Evolutionary conservation across 1,140 invertebrate genomes (phyloP), one percentile per base, ranked within the genome.

Genomic region (Lethrus apterus): DNA sequence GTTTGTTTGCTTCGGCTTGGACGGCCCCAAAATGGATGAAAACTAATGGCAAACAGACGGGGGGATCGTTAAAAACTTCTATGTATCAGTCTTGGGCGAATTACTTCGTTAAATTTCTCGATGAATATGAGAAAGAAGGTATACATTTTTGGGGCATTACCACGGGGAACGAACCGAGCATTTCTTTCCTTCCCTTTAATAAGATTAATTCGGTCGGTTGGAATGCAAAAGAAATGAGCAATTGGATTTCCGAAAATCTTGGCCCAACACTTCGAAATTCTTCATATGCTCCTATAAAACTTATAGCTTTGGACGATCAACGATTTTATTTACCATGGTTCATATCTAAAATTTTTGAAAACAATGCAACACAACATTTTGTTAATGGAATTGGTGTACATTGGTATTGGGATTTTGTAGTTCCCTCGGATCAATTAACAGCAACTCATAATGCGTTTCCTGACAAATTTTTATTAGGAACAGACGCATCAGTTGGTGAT

Each of bases 21-120:
- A 83, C 81, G 42, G 76, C 92, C 0, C 93, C 93, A 0, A 66
- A 71, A 4, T 97, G 92, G 92, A 96, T 97, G 92, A 97, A 97
- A 69, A 84, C 80, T 0, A 89, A 85, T 56, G 70, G 82, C 15
- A 66, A 64, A 38, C 78, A 75, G 57, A 70, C 68, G 4, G 78
- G 78, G 7, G 75, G 73, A 23, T 62, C 61, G 18, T 60, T 96
- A 1, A 78, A 79, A 50, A 64, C 67, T 15, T 24, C 38, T 21
- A 55, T 46, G 45, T 63, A 56, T 47, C 50, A 58, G 46, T n/a
- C 38, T 5, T 61, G 55, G 57, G 60, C 55, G 2, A 24, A 60
- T 32, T 64, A 63, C 44, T 51, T 40, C 41, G 10, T 60, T 3
- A 69, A 63, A 47, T 70, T 68, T 52, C 58, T 70, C 13, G 60